Percentiles rank a stretch among this genome's conserved stretches.
These are phyloP conservation scores for Apodemia zela DNA, from an alignment of 2,888 invertebrate genomes.

Conservation along the genomic window DNA sequence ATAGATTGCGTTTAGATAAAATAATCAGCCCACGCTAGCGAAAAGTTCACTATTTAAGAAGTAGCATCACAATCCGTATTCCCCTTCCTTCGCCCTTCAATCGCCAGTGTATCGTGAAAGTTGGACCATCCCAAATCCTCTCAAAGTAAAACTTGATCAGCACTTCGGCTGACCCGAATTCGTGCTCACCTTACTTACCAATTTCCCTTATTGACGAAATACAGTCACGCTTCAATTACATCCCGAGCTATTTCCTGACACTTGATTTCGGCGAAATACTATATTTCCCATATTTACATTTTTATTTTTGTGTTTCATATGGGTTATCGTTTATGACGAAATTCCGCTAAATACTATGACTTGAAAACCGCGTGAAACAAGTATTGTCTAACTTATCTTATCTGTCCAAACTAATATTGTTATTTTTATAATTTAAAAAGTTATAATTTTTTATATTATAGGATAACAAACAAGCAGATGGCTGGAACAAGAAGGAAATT, in stretches of 20 bases:
- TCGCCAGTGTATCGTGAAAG: constrained; percentile 47
- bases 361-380: too few species aligned
- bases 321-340: background rate
- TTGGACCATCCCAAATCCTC: constrained; percentile 43
- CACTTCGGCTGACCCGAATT: constrained; percentile 44
- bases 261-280: background rate
- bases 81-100: constrained; percentile 48
- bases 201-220: constrained; percentile 27
- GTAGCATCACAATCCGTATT: constrained; percentile 30
- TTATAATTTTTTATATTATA: too few species aligned
- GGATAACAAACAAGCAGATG: too few species aligned
- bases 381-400: too few species aligned
- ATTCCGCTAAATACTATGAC: too few species aligned
- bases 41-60: background rate
- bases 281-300: background rate
- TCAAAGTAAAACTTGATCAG: constrained; percentile 51
- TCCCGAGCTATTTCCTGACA: constrained; percentile 18
- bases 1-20: too few species aligned
- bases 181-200: constrained; percentile 33
- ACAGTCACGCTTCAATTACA: constrained; percentile 26
- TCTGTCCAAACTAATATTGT: too few species aligned
- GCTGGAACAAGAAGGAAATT: too few species aligned
- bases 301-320: background rate
- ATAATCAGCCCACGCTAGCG: background rate
- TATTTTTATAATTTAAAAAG: too few species aligned